Evolutionary conservation across 2,113 vertebrate species (phyloP).

Genomic region (Limanda limanda): DNA sequence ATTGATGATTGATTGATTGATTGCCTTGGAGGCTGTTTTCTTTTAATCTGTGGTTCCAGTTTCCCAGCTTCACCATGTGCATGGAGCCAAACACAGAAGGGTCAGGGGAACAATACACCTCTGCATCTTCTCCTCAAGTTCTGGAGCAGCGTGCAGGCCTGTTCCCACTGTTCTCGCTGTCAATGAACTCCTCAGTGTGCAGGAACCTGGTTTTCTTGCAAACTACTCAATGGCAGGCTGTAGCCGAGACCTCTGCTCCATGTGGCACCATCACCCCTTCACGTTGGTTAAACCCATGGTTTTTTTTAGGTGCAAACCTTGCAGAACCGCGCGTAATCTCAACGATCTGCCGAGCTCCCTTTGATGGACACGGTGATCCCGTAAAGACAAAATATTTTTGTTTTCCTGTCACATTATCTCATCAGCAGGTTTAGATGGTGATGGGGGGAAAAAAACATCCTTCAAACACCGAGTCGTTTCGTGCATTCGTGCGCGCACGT

Average conservation of each 20-base stretch:
- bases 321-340: not conserved
- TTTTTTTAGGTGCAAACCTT: not conserved
- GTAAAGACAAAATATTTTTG: constrained; percentile 14
- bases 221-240: not conserved
- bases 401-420: not conserved
- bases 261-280: not conserved
- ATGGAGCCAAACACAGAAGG: not conserved
- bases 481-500: not conserved
- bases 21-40: not conserved
- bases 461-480: too few species aligned
- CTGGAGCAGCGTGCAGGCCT: constrained; percentile 45
- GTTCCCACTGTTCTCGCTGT: constrained; percentile 11
- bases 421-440: not conserved
- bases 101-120: constrained; percentile 16
- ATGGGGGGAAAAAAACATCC: too few species aligned
- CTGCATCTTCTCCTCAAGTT: constrained; percentile 54
- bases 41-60: not conserved
- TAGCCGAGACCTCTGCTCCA: constrained; percentile 1
- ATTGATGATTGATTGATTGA: too few species aligned
- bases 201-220: not conserved
- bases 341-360: not conserved
- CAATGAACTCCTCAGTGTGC: constrained; percentile 30
- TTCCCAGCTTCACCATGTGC: not conserved
- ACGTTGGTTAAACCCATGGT: constrained; percentile 3
- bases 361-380: not conserved